Conservation (phyloP, 2,113 vertebrate genomes). For the Atractosteus spatula region DNA sequence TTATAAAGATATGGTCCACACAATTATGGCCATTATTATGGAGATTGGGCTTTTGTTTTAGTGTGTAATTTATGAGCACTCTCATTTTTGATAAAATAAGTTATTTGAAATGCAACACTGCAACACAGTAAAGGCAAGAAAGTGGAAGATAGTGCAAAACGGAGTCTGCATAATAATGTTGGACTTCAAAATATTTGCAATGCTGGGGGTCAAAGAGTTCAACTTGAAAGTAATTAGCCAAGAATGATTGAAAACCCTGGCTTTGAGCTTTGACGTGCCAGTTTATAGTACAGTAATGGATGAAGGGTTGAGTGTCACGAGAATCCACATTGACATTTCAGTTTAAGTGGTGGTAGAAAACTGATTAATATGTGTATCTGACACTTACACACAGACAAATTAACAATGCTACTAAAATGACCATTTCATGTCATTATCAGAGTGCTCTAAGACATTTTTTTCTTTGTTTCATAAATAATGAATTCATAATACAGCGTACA, state of each 20-base stretch:
- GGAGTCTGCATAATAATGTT: constrained; percentile 51
- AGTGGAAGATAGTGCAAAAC: constrained; percentile 40
- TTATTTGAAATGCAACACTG: too few relatives aligned
- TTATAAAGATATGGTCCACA: too few relatives aligned
- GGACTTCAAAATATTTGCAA: constrained; percentile 41
- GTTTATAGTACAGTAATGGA: constrained; percentile 20
- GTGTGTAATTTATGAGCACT: too few relatives aligned
- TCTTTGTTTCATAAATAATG: too few relatives aligned
- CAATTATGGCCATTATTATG: too few relatives aligned
- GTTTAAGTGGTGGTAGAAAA: constrained; percentile 41
- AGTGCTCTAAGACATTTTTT: constrained; percentile 15
- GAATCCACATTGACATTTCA: constrained; percentile 5
- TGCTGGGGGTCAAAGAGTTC: constrained; percentile 50
- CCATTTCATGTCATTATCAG: constrained; percentile 45
- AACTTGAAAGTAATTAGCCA: constrained; percentile 59
- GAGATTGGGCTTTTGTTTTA: too few relatives aligned
- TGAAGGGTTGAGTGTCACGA: background rate
- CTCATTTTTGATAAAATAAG: too few relatives aligned
- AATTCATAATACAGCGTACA: too few relatives aligned
- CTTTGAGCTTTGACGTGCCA: constrained; percentile 43
- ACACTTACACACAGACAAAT: constrained; percentile 41
- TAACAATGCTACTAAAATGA: constrained; percentile 31
- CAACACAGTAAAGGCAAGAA: background rate
- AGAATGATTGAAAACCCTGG: constrained; percentile 36
- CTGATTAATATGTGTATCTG: constrained; percentile 49